Percentiles rank a stretch among this genome's conserved stretches.
Evolutionary conservation across 1,140 invertebrate species (phyloP).

Genomic region (Hyposmocoma kahamanoa): DNA sequence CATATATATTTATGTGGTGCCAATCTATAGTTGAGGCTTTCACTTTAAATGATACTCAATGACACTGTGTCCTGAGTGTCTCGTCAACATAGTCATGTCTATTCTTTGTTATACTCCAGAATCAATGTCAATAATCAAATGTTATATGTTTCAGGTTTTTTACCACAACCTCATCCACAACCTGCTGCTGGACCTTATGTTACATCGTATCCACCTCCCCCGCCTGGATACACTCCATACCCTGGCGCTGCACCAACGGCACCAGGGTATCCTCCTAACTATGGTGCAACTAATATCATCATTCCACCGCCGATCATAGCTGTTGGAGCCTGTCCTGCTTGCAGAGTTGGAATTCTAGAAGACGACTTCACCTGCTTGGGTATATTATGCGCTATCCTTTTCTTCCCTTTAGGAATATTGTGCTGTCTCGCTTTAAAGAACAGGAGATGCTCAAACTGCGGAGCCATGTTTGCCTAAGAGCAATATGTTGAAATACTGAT

Average conservation of each 20-base stretch:
- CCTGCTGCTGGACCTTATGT: slow-evolving; percentile 20
- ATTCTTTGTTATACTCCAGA: slow-evolving; percentile 1
- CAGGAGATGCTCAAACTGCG: slow-evolving; percentile 87
- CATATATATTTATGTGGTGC: too few relatives aligned
- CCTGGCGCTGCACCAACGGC: slow-evolving; percentile 22
- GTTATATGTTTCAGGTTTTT: slow-evolving; percentile 20
- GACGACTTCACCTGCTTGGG: slow-evolving; percentile 89
- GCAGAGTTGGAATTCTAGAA: slow-evolving; percentile 87
- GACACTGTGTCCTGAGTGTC: too few relatives aligned
- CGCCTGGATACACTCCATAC: slow-evolving; percentile 40
- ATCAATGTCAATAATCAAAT: not conserved
- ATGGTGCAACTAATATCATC: slow-evolving; percentile 72
- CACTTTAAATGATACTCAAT: too few relatives aligned
- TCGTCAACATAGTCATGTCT: not conserved
- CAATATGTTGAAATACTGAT: too few relatives aligned
- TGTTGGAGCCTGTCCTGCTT: slow-evolving; percentile 87
- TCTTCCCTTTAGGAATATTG: slow-evolving; percentile 88
- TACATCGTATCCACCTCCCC: slow-evolving; percentile 50
- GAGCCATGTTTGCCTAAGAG: slow-evolving; percentile 84
- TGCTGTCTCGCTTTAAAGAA: slow-evolving; percentile 87
- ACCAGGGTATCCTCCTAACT: slow-evolving; percentile 50
- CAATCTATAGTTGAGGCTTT: too few relatives aligned
- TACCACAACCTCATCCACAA: slow-evolving; percentile 9
- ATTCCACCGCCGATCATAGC: slow-evolving; percentile 63
- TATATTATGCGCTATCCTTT: slow-evolving; percentile 87